A percentile compares a stretch with the other conserved stretches of the same genome.
phyloP scores from a whole-genome alignment of 2,113 vertebrate genomes.

The Gallinago jamesoni region DNA sequence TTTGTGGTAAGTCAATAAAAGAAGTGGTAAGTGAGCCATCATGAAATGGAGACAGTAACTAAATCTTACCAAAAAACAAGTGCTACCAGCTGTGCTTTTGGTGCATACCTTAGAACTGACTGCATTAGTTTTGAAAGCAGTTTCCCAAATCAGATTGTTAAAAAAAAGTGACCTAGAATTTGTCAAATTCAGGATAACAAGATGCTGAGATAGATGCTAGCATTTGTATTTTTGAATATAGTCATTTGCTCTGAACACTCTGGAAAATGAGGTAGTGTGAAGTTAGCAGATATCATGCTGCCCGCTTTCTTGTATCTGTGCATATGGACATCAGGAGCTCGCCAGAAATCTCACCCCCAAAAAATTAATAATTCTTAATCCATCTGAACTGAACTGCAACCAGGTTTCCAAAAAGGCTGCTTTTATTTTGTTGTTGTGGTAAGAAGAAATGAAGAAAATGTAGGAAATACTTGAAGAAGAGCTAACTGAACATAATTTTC shows the following conservation, averaged over 20 bases:
- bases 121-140: not conserved
- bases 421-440: not conserved
- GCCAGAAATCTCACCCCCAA: not conserved
- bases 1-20: not conserved
- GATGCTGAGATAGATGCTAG: not conserved
- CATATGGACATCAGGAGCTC: not conserved
- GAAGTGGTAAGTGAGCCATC: not conserved
- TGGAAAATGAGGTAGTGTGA: not conserved
- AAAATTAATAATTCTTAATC: not conserved
- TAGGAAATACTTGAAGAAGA: not conserved
- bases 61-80: not conserved
- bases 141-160: not conserved
- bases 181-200: not conserved
- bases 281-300: not conserved
- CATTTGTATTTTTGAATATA: not conserved
- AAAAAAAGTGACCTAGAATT: not conserved
- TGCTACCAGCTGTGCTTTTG: not conserved
- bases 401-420: not conserved
- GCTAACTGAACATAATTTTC: not conserved
- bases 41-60: not conserved
- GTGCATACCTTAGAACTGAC: not conserved
- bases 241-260: constrained; percentile 23
- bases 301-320: not conserved
- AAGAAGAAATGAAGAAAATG: not conserved
- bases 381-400: not conserved